Evolutionary conservation across 2,797 vertebrate species (phyloP).

Genomic region (Sebastiscus albofasciatus): DNA sequence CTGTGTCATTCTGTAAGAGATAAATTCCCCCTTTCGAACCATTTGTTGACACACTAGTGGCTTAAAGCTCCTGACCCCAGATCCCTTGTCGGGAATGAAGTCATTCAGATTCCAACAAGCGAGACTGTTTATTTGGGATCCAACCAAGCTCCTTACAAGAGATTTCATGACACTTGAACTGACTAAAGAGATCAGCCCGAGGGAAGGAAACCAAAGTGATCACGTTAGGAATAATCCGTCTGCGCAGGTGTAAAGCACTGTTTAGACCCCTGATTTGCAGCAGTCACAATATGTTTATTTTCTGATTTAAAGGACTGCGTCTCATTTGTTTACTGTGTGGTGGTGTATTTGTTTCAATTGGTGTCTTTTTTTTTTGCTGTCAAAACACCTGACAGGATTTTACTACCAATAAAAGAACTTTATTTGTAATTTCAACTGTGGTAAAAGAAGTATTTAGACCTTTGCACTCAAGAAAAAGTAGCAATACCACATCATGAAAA

Average conservation of each 20-base stretch:
- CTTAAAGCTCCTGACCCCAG: constrained; percentile 36
- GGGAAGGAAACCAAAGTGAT: constrained; percentile 40
- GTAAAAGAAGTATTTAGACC: background rate
- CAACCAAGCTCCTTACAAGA: constrained; percentile 66
- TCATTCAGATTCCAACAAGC: constrained; percentile 43
- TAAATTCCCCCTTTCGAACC: constrained; percentile 10
- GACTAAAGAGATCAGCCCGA: constrained; percentile 58
- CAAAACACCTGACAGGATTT: constrained; percentile 27
- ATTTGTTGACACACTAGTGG: constrained; percentile 50
- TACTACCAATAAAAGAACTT: constrained; percentile 41
- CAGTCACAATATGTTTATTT: constrained; percentile 7
- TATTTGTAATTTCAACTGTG: constrained; percentile 22
- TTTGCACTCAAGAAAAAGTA: background rate
- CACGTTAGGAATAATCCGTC: constrained; percentile 54
- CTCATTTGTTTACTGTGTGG: constrained; percentile 32
- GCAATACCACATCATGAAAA: background rate
- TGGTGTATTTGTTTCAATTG: constrained; percentile 1
- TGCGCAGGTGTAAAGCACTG: constrained; percentile 53
- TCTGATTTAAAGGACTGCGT: background rate
- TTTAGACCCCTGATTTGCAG: constrained; percentile 1
- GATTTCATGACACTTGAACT: constrained; percentile 67
- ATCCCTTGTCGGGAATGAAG: constrained; percentile 42
- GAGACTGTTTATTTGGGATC: constrained; percentile 53
- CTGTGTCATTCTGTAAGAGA: constrained; percentile 10
- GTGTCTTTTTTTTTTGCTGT: constrained; percentile 25